phyloP scores from a whole-genome alignment of 2,888 invertebrate genomes.

The Sicus ferrugineus region DNA sequence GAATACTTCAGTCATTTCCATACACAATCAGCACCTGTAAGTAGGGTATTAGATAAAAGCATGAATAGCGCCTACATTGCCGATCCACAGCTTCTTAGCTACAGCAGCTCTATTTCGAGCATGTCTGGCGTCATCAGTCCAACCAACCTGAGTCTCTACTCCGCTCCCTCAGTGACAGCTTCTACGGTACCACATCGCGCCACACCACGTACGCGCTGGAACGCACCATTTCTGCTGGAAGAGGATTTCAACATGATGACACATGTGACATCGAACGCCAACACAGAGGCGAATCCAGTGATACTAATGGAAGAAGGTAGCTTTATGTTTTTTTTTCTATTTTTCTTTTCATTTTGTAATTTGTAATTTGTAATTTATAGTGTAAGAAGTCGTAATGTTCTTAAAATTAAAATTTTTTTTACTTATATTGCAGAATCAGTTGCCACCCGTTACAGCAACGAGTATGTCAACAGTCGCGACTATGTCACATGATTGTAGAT shows the following conservation, averaged over 20 bases:
- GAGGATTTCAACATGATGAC: constrained; percentile 96
- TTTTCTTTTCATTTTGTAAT: neutral
- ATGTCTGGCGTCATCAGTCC: constrained; percentile 89
- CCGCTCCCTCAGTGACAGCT: constrained; percentile 70
- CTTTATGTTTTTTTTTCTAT: neutral
- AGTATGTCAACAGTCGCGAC: constrained; percentile 59
- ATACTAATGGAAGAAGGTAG: constrained; percentile 82
- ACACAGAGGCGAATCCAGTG: constrained; percentile 73
- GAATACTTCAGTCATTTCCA: constrained; percentile 92
- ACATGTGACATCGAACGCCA: constrained; percentile 70
- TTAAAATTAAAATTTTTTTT: neutral
- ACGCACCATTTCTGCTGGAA: constrained; percentile 87
- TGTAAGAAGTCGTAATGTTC: neutral
- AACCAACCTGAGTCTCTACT: constrained; percentile 85
- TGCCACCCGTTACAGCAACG: constrained; percentile 60
- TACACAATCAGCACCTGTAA: constrained; percentile 77
- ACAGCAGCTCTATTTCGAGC: constrained; percentile 82
- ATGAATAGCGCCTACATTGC: no score
- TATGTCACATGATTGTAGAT: constrained; percentile 61
- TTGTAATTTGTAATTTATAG: neutral
- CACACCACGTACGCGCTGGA: constrained; percentile 82
- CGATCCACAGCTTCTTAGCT: constrained; percentile 78
- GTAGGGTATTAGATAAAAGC: no score
- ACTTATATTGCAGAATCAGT: constrained; percentile 35
- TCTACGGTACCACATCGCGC: constrained; percentile 70